Evolutionary conservation across 2,888 invertebrate species (phyloP).

Genomic region (Melieria picta): DNA sequence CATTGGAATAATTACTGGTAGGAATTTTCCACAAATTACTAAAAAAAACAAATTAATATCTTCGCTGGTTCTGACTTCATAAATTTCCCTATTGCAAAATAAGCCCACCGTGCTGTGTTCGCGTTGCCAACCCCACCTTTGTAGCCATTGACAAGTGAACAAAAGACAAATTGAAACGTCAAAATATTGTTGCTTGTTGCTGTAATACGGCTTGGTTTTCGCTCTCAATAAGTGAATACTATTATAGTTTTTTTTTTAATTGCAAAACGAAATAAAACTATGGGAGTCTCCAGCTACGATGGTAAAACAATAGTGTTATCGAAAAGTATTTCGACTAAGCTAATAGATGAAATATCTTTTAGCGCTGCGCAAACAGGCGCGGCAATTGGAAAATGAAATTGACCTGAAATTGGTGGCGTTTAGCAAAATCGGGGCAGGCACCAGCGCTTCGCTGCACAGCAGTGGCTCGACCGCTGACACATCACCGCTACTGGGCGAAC

Average conservation of each 20-base stretch:
- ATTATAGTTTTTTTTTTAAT: conserved; percentile 6
- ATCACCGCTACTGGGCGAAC: conserved; percentile 87
- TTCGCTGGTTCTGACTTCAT: too few species aligned
- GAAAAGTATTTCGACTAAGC: not conserved
- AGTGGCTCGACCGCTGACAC: conserved; percentile 69
- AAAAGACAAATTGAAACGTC: conserved; percentile 10
- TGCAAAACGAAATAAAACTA: conserved; percentile 39
- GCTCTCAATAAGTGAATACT: not conserved
- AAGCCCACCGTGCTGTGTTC: too few species aligned
- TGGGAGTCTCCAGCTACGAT: conserved; percentile 59
- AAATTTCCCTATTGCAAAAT: too few species aligned
- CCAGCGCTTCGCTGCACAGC: conserved; percentile 64
- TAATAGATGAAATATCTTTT: not conserved
- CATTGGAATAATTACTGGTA: too few species aligned
- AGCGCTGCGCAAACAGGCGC: conserved; percentile 90
- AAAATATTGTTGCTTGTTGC: conserved; percentile 11
- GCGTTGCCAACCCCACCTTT: not conserved
- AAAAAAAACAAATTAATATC: too few species aligned
- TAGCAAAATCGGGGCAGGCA: conserved; percentile 89
- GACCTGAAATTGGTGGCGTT: conserved; percentile 95
- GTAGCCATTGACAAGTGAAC: not conserved
- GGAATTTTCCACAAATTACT: too few species aligned
- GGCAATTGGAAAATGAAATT: conserved; percentile 94
- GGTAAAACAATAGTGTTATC: conserved; percentile 46
- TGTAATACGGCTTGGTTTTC: conserved; percentile 16